Evolutionary conservation across 2,113 vertebrate genomes (phyloP).

Genomic region (Fregata magnificens): DNA sequence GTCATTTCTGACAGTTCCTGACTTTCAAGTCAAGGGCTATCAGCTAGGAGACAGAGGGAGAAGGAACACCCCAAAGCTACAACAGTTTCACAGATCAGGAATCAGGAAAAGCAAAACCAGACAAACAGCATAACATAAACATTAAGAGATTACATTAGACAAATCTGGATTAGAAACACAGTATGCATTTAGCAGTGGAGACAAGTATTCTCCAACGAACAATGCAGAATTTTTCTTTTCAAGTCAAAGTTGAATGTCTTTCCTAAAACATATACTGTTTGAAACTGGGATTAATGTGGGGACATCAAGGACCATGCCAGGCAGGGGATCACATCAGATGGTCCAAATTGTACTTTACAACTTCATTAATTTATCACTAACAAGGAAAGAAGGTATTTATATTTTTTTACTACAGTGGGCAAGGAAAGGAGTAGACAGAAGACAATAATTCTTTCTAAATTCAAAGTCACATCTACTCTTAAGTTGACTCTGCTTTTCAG

Average conservation of each 20-base stretch:
- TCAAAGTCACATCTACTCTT: not conserved
- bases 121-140: not conserved
- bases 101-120: not conserved
- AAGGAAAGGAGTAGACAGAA: not conserved
- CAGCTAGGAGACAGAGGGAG: not conserved
- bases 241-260: not conserved
- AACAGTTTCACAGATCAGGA: not conserved
- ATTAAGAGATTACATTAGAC: not conserved
- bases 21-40: not conserved
- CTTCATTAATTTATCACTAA: not conserved
- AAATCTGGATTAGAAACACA: not conserved
- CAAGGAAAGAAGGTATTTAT: not conserved
- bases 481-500: not conserved
- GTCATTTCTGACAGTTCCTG: not conserved
- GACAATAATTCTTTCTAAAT: not conserved
- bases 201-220: not conserved
- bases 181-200: not conserved
- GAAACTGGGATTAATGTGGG: not conserved
- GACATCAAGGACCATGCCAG: not conserved
- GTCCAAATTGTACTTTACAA: not conserved
- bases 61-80: not conserved
- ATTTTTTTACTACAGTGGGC: not conserved
- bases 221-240: not conserved
- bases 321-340: not conserved
- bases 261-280: not conserved